Base-by-base conservation (phyloP, 37 sponge, comb jelly and placozoan species). In the Aplysina aerophoba region DNA sequence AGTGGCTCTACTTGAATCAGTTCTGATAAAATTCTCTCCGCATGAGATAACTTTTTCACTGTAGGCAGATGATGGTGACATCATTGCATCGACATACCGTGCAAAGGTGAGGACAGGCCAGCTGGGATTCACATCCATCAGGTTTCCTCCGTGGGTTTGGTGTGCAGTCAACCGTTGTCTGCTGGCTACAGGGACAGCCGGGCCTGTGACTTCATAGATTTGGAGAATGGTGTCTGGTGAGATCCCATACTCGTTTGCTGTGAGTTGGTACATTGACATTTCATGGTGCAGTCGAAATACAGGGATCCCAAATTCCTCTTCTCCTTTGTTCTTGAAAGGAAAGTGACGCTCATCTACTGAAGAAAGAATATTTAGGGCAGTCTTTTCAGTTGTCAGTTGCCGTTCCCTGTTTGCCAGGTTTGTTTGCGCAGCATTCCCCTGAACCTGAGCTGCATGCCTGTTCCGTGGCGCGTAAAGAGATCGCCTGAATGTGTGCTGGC, bases 61-160 rank as follows among this genome's bases (percentile, higher is more conserved):
- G 6, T 39, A 38, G 19, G 28, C 41, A 1, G 84, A 53, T 19
- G 68, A 44, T 16, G 81, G 89, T 8, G 85, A 89, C 21, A 89
- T 62, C 35, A 89, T 84, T 11, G 89, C 85, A 57, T 89, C 89
- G 8, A 84, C 55, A 37, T 89, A 89, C 24, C 77, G 84, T 13
- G 83, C 54, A 62, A 89, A 80, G 4, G 89, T 89, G 71, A 55
- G 6, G 21, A 89, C 12, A 12, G 89, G 71, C 89, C 89, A 89
- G 33, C 55, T n/a, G 22, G 89, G 89, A 59, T 89, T 89, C 54
- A 89, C 83, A 59, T 89, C 89, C 89, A 89, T 89, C 37, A 89
- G 73, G 80, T 89, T 89, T 1, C 79, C 79, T 5, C 66, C 68
- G 4, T 83, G 85, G 2, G 71, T 79, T 0, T 62, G 80, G 30